Evolutionary conservation across 2,113 vertebrate species (phyloP), one percentile per base, ranked within the genome.

Genomic region (Equus przewalskii): DNA sequence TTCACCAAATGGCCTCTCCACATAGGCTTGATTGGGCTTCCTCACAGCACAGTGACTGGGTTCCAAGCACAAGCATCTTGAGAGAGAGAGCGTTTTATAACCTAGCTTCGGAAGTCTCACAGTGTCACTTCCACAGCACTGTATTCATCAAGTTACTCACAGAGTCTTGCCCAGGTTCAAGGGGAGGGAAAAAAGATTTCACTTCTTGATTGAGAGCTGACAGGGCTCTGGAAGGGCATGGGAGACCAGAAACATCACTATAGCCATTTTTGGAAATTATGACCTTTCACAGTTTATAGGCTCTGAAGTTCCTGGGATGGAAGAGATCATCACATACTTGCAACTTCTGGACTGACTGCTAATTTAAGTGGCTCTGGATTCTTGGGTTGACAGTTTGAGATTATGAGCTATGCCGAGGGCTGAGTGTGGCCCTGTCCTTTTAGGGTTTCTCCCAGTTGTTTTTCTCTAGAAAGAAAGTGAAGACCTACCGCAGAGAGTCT

Each of bases 381-480:
- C n/a, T 60, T 62, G 62, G 13, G 19, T 58, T 93, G 75, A 76
- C 88, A 70, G 33, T 64, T 78, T 44, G 6, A 60, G 18, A 75
- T 94, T 46, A 75, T 60, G 78, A 86, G 16, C 44, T 91, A 33
- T 69, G 30, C 69, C 75, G 49, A 91, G 9, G 21, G 8, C 28
- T 79, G 24, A 79, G 5, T 65, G 36, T 78, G 62, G 62, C 44
- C 65, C 44, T 41, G 9, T 58, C 9, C 24, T 56, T 83, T 89
- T 54, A 60, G 22, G 41, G 7, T 49, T 88, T 95, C 72, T 93
- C 54, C 70, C 19, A 9, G 1, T 91, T 98, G 62, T 89, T 94
- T 96, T 84, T 70, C 67, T 95, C 94, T 96, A 78, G 56, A 22
- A 84, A 41, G 49, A 95, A 95, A 96, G 21, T 60, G 28, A 95